Evolutionary conservation across 2,797 vertebrate species (phyloP).

Genomic region (Psittacula derbiana): DNA sequence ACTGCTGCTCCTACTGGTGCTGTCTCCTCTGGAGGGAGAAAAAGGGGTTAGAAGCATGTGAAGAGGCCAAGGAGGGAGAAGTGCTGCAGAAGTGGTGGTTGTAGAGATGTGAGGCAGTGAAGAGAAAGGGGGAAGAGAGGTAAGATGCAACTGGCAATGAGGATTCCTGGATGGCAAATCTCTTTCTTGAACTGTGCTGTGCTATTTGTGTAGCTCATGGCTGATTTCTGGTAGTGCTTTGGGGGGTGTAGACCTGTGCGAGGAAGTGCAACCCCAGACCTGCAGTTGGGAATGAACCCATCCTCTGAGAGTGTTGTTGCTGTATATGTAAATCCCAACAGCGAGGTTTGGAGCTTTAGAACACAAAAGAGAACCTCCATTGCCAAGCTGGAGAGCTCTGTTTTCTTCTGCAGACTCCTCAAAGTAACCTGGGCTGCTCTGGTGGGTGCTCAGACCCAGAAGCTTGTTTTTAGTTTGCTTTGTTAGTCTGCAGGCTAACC

Average conservation of each 20-base stretch:
- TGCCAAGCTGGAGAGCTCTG: neutral
- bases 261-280: neutral
- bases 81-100: neutral
- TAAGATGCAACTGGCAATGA: rapidly evolving
- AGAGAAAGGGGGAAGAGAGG: neutral
- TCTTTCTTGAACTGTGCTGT: neutral
- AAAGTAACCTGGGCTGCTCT: neutral
- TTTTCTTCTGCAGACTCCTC: neutral
- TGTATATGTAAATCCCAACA: neutral
- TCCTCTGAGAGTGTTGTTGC: neutral
- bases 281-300: rapidly evolving
- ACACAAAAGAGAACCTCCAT: neutral
- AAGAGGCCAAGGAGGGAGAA: neutral
- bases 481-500: neutral
- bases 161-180: neutral
- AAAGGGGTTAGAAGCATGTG: neutral
- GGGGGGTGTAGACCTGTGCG: rapidly evolving
- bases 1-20: neutral
- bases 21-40: neutral
- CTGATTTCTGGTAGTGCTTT: rapidly evolving
- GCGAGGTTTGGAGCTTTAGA: neutral
- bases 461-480: neutral
- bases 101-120: neutral
- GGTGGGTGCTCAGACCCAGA: neutral
- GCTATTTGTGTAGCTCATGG: neutral